phyloP scores from a whole-genome alignment of 2,113 vertebrate species.

The Climacteris rufus region DNA sequence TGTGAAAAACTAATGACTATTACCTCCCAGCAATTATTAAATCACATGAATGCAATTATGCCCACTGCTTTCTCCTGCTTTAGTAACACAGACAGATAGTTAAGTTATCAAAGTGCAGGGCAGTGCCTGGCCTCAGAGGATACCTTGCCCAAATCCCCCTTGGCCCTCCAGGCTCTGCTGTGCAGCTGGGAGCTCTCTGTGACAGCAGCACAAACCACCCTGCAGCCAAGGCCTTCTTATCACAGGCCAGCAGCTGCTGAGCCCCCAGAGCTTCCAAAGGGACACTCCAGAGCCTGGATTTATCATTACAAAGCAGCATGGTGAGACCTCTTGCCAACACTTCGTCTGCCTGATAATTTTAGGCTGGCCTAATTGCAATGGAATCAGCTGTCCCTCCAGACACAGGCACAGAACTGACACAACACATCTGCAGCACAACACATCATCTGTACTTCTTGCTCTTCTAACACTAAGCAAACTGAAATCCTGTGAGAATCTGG shows the following conservation, averaged over 20 bases:
- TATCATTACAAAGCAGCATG: constrained; percentile 38
- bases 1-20: neutral
- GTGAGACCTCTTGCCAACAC: neutral
- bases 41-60: neutral
- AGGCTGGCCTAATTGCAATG: neutral
- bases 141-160: neutral
- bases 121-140: neutral
- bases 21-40: neutral
- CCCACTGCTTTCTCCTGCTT: neutral
- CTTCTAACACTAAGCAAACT: neutral
- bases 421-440: neutral
- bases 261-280: neutral
- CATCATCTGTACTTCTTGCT: neutral
- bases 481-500: neutral
- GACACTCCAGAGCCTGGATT: neutral
- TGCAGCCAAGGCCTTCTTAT: neutral
- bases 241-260: constrained; percentile 22
- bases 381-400: neutral
- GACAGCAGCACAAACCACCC: neutral
- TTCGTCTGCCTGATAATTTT: constrained; percentile 22
- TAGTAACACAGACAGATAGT: neutral
- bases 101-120: neutral
- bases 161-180: neutral
- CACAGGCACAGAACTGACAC: neutral
- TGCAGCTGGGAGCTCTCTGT: neutral